Evolutionary conservation across 2,113 vertebrate species (phyloP).

Genomic region (Anhinga anhinga): DNA sequence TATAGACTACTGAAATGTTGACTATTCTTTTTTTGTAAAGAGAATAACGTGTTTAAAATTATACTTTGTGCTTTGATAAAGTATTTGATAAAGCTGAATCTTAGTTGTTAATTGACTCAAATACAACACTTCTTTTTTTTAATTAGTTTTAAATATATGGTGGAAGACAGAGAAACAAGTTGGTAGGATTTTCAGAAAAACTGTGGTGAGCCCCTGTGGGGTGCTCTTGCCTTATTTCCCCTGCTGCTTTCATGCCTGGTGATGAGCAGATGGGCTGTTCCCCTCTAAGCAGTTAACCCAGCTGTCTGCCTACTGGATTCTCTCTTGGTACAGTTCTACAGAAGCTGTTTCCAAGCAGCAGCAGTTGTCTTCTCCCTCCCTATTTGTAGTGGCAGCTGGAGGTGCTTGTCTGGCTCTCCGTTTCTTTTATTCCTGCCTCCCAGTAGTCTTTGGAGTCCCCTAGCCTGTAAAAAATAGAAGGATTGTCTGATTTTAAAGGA

Average conservation of each 20-base stretch:
- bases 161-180: neutral
- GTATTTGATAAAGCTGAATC: neutral
- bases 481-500: neutral
- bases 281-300: neutral
- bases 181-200: neutral
- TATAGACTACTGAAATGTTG: neutral
- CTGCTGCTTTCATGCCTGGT: neutral
- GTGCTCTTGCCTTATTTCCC: neutral
- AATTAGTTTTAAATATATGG: neutral
- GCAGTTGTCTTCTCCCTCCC: neutral
- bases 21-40: neutral
- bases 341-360: neutral
- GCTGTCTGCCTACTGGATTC: neutral
- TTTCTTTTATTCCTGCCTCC: neutral
- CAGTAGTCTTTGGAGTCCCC: neutral
- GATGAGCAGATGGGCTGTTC: neutral
- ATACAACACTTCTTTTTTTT: neutral
- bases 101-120: neutral
- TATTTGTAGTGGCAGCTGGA: neutral
- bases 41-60: neutral
- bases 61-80: neutral
- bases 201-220: neutral
- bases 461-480: neutral
- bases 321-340: neutral
- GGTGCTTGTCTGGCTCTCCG: neutral